Evolutionary conservation across 2,113 vertebrate species (phyloP).

Genomic region (Mustelus asterias): DNA sequence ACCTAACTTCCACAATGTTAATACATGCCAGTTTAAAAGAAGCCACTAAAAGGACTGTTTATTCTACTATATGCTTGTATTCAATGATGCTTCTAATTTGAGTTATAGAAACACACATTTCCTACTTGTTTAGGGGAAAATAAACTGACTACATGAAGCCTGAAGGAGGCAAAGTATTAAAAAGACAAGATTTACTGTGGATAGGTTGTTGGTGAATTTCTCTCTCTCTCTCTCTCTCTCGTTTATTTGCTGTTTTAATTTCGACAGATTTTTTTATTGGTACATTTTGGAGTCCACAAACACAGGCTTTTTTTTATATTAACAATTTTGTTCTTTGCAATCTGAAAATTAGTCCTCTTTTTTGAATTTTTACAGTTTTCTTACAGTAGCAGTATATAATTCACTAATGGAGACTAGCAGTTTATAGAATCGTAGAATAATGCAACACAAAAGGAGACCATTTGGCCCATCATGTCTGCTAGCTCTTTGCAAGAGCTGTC

Average conservation of each 20-base stretch:
- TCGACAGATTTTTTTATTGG: background rate
- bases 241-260: background rate
- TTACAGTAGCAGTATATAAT: background rate
- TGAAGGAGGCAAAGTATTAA: background rate
- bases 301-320: background rate
- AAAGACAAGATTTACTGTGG: background rate
- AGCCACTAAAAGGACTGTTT: background rate
- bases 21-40: background rate
- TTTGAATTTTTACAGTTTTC: background rate
- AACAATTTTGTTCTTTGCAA: background rate
- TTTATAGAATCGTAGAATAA: background rate
- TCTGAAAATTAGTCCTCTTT: background rate
- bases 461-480: too few relatives aligned
- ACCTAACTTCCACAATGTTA: background rate
- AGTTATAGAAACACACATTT: background rate
- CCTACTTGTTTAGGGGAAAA: background rate
- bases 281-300: background rate
- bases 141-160: background rate
- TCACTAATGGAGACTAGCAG: background rate
- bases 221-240: background rate
- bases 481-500: too few relatives aligned
- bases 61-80: too few relatives aligned
- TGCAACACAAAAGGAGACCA: too few relatives aligned
- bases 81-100: background rate
- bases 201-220: background rate